A percentile compares a stretch with the other conserved stretches of the same genome.
phyloP scores from a whole-genome alignment of 1,140 invertebrate genomes.

The Saxidomus purpurata region DNA sequence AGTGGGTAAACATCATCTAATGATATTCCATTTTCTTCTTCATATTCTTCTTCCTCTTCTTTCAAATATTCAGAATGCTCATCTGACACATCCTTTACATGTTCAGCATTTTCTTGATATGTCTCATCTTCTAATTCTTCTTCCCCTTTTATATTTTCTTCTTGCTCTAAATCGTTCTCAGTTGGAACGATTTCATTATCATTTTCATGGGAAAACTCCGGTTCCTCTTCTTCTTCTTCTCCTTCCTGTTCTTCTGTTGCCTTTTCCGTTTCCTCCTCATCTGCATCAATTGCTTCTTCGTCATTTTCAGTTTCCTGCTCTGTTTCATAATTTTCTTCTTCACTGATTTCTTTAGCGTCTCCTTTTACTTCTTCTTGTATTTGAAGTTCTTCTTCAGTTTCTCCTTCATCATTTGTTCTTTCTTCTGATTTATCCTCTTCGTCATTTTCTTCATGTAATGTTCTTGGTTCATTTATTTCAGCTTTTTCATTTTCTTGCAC shows the following conservation, averaged over 20 bases:
- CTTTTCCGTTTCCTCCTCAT: constrained; percentile 11
- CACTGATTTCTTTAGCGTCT: background rate
- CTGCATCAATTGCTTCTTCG: background rate
- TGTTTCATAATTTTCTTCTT: background rate
- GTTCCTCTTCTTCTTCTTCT: constrained; percentile 25
- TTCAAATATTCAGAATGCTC: background rate
- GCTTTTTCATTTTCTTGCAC: background rate
- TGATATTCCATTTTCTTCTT: background rate
- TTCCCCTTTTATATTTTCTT: background rate
- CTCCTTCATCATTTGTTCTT: background rate
- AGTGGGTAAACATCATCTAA: background rate
- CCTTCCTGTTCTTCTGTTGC: background rate
- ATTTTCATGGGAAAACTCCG: constrained; percentile 26
- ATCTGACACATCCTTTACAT: background rate
- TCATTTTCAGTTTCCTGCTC: background rate
- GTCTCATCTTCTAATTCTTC: background rate
- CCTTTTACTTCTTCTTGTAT: constrained; percentile 8
- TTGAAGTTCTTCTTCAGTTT: background rate
- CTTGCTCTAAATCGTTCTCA: background rate
- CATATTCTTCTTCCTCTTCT: constrained; percentile 3
- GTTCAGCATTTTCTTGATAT: constrained; percentile 15
- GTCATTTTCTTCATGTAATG: background rate
- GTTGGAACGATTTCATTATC: constrained; percentile 10
- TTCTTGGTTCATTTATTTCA: constrained; percentile 4
- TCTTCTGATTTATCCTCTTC: background rate